Base-by-base conservation (phyloP, 2,113 vertebrate genomes). In the Benitochromis conjunctus region DNA sequence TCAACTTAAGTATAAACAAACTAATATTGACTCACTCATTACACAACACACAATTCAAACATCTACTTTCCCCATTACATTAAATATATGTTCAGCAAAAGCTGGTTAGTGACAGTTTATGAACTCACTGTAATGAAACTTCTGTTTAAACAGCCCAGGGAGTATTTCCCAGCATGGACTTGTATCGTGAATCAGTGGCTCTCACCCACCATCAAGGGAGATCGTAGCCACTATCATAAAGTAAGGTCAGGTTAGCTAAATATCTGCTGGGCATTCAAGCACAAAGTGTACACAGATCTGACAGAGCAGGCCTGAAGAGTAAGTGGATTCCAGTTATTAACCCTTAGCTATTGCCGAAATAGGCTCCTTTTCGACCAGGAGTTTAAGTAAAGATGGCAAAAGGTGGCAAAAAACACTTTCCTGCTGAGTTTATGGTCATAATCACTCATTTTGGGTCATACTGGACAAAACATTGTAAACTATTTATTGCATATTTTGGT, bases 401-500 rank as follows among this genome's bases (percentile, higher is more conserved):
- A 41, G 62, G 11, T 8, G 21, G 11, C 21, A 41, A 14, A 66
- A 66, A 21, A n/a, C 19, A 66, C 19, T 66, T 8, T 66, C 60
- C 31, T 38, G 60, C 31, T n/a, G 18, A 38, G 11, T 66, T 66
- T 1, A 66, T 66, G 62, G 0, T 66, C 62, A 41, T 66, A 66
- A 21, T 41, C 62, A 21, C 11, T 66, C 0, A 41, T 66, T 56
- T 36, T 21, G 11, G 62, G 11, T 41, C 11, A 2, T 64, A 38
- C 19, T 11, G n/a, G 19, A 38, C 38, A 64, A 64, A 64, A 64
- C 34, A 64, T 12, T 62, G 58, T n/a, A n/a, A 62, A 62, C 18
- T 62, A 36, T 38, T 66, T 66, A 13, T 66, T 66, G 62, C 34
- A 66, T 19, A 38, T 66, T 38, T 66, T 66, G 62, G 34, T 66